Evolutionary conservation across 2,888 invertebrate species (phyloP), one percentile per base, ranked within the genome.

Genomic region (Lasioglossum figueresi): DNA sequence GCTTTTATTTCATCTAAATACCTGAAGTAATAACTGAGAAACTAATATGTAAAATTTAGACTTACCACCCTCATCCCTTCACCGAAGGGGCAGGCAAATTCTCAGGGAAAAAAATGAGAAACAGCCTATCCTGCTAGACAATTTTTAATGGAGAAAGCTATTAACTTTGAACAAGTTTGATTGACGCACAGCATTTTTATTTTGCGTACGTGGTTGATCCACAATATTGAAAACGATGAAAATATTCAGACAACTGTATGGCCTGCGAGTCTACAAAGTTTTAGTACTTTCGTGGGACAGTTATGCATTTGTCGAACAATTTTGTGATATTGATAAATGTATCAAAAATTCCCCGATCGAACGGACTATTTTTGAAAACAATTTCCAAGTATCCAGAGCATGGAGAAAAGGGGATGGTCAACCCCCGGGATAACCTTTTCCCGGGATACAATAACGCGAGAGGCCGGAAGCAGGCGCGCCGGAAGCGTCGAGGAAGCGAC

Each of bases 401-500:
- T 0, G 66, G 1, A 6, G 2, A 1, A 2, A n/a, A n/a, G 37
- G 23, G 12, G 68, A n/a, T 40, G 68, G 37, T 14, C 37, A n/a
- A 68, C 40, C 68, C 40, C 66, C 34, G 10, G 34, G 45, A 45
- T 16, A 45, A 16, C 16, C 19, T 34, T 12, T 27, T n/a, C 70
- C 27, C 43, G 45, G 19, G 76, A 23, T 45, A 48, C 56, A 45
- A 59, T 77, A 80, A 77, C 79, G 48, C n/a, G 31, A 8, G 1
- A 10, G 48, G 31, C 27, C 76, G 80, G 79, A 81, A 80, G 72
- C 75, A 23, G 76, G 48, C 56, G 59, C 68, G 72, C 75, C 76
- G 72, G 45, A 68, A 80, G 77, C 74, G 45, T 19, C 56, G 72
- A 48, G 78, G 71, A 78, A 85, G 85, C 86, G 85, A 83, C 85